Evolutionary conservation across 2,113 vertebrate species (phyloP).

Genomic region (Alectura lathami): DNA sequence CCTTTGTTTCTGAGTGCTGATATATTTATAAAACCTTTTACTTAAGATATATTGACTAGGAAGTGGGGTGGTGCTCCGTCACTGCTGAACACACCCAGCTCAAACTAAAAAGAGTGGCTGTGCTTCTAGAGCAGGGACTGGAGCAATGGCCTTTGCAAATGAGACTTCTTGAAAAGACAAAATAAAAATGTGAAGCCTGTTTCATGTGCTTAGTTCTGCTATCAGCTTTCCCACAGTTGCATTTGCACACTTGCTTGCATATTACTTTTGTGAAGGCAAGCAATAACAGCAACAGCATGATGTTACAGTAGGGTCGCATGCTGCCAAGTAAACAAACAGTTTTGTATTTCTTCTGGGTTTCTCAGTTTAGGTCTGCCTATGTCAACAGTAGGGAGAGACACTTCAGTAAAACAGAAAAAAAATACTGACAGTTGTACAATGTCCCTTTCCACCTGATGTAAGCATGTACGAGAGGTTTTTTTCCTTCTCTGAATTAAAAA

Average conservation of each 20-base stretch:
- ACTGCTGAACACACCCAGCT: accelerated
- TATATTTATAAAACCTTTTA: background rate
- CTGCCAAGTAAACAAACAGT: background rate
- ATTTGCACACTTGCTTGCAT: background rate
- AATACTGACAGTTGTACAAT: background rate
- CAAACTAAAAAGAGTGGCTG: accelerated
- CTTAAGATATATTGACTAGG: background rate
- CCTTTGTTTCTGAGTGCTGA: background rate
- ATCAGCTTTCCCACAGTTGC: background rate
- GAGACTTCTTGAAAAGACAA: background rate
- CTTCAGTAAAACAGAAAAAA: background rate
- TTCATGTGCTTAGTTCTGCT: background rate
- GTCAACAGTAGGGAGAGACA: no score
- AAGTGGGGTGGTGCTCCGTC: no score
- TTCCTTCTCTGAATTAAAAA: background rate
- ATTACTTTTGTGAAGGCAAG: background rate
- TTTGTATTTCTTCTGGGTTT: background rate
- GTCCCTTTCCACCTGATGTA: background rate
- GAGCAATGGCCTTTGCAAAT: background rate
- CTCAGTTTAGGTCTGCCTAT: background rate
- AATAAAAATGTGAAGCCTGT: background rate
- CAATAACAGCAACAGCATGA: background rate
- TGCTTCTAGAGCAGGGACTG: background rate
- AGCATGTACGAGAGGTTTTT: background rate
- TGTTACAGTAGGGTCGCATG: accelerated